Percentiles rank a stretch among this genome's conserved stretches.
These are phyloP conservation scores for Andricus curvator DNA, from an alignment of 2,888 invertebrate genomes.

Conservation along the genomic window DNA sequence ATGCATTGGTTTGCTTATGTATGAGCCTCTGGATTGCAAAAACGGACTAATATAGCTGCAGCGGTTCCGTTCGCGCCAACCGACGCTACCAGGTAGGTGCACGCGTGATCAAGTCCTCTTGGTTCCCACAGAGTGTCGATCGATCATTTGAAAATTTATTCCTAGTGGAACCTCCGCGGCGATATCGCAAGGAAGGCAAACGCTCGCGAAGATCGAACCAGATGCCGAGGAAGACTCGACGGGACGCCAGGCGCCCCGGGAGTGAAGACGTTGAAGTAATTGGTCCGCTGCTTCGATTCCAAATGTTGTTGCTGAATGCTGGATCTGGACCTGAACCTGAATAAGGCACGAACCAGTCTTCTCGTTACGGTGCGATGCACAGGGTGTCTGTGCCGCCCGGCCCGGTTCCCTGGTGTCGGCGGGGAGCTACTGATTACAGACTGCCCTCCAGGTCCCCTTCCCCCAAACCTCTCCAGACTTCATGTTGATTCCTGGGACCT, in stretches of 20 bases:
- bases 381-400: slow-evolving; percentile 45
- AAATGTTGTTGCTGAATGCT: slow-evolving; percentile 47
- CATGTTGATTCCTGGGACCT: slow-evolving; percentile 5
- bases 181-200: neutral
- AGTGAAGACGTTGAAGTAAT: slow-evolving; percentile 74
- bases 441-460: slow-evolving; percentile 55
- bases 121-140: neutral
- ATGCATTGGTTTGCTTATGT: neutral
- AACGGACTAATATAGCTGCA: neutral
- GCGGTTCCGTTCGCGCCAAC: neutral
- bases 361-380: slow-evolving; percentile 48
- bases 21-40: neutral
- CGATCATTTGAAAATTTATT: slow-evolving; percentile 29
- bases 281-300: slow-evolving; percentile 68
- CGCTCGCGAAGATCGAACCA: slow-evolving; percentile 43
- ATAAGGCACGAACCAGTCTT: slow-evolving; percentile 52
- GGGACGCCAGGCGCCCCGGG: slow-evolving; percentile 69
- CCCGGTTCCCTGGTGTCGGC: slow-evolving; percentile 61
- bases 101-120: slow-evolving; percentile 10
- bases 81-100: slow-evolving; percentile 16
- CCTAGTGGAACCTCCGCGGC: neutral
- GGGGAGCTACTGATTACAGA: slow-evolving; percentile 63
- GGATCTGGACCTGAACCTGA: neutral
- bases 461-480: slow-evolving; percentile 8
- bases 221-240: slow-evolving; percentile 52